A percentile compares a stretch with the other conserved stretches of the same genome.
Evolutionary conservation across 2,888 invertebrate species (phyloP).

Genomic region (Neoascia interrupta): DNA sequence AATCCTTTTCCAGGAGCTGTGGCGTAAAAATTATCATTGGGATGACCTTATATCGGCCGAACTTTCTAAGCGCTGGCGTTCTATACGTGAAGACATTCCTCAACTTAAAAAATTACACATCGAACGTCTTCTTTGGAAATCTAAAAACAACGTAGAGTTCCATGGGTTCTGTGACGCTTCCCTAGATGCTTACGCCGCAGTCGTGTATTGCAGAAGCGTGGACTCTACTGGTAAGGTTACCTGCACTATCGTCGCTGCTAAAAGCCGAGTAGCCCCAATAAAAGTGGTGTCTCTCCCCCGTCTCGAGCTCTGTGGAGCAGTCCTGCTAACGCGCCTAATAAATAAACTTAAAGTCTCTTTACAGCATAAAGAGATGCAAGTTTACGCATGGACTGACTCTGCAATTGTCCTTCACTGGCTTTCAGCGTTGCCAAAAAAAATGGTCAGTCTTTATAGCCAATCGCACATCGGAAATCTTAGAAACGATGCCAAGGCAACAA

Average conservation of each 20-base stretch:
- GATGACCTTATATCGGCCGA: conserved; percentile 26
- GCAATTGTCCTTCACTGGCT: conserved; percentile 29
- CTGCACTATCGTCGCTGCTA: conserved; percentile 11
- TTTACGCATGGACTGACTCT: conserved; percentile 44
- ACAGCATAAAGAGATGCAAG: conserved; percentile 22
- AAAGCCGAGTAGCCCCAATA: conserved; percentile 28
- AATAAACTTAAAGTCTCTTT: conserved; percentile 5
- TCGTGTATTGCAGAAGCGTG: conserved; percentile 6
- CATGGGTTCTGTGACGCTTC: conserved; percentile 25
- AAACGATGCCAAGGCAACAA: not conserved
- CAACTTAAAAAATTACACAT: not conserved
- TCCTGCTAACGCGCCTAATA: not conserved
- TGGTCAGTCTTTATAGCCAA: conserved; percentile 47
- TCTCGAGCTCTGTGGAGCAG: conserved; percentile 1
- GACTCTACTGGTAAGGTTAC: not conserved
- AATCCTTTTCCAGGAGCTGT: conserved; percentile 17
- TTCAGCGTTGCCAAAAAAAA: conserved; percentile 2
- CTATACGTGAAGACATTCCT: not conserved
- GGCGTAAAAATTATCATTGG: not conserved
- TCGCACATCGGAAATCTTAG: conserved; percentile 53
- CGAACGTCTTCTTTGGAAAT: conserved; percentile 1
- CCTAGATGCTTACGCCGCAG: conserved; percentile 33
- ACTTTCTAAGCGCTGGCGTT: conserved; percentile 1
- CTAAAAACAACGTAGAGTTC: not conserved
- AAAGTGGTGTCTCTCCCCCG: conserved; percentile 12